Conservation (phyloP, 2,888 invertebrate genomes). For the Drosophila pseudotalamancana region DNA sequence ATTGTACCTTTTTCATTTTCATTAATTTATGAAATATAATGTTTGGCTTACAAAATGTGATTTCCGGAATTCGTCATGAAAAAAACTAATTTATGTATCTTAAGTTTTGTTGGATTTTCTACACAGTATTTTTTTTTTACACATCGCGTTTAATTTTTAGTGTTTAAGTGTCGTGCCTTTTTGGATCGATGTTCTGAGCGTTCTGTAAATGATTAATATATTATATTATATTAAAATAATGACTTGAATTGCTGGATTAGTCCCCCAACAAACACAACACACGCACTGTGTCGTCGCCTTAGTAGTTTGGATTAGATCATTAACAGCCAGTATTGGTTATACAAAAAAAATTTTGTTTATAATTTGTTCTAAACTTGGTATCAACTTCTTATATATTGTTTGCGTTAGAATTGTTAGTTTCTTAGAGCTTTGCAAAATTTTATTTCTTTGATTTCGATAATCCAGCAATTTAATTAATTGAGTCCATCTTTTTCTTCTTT, state of each 20-base stretch:
- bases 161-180: constrained; percentile 35
- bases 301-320: constrained; percentile 38
- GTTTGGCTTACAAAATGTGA: constrained; percentile 3
- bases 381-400: background rate
- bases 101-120: constrained; percentile 6
- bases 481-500: constrained; percentile 70
- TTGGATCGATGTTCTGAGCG: constrained; percentile 41
- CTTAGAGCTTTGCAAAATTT: constrained; percentile 43
- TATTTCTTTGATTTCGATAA: constrained; percentile 56
- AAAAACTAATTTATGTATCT: constrained; percentile 2
- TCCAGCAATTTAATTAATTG: constrained; percentile 84
- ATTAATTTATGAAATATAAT: background rate
- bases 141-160: constrained; percentile 11
- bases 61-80: background rate
- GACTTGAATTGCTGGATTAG: constrained; percentile 75
- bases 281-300: constrained; percentile 68
- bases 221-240: constrained; percentile 16
- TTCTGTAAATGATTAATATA: constrained; percentile 61
- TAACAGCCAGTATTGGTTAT: background rate
- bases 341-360: background rate
- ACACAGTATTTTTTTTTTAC: background rate
- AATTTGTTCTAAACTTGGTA: constrained; percentile 21
- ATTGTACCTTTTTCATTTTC: background rate
- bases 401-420: constrained; percentile 22
- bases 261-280: constrained; percentile 34